Percentiles rank a stretch among this genome's conserved stretches.
Evolutionary conservation across 2,888 invertebrate species (phyloP).

Genomic region (Cerceris ruficornis): DNA sequence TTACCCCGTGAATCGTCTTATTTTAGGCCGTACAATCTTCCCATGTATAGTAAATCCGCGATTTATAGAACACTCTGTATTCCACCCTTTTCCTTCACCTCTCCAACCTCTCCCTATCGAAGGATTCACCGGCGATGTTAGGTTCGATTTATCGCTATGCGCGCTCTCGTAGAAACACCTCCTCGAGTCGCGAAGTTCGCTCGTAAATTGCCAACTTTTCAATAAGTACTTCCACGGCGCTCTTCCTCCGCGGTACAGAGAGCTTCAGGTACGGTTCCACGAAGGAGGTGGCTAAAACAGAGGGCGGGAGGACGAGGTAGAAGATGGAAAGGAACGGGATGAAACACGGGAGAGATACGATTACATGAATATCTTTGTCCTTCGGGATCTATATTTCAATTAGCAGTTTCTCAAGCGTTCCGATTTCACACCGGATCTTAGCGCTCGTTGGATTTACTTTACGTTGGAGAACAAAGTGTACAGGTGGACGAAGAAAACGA

Average conservation of each 20-base stretch:
- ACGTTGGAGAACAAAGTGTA: too few relatives aligned
- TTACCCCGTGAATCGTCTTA: neutral
- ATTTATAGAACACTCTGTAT: constrained; percentile 30
- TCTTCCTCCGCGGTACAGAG: neutral
- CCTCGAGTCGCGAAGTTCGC: constrained; percentile 55
- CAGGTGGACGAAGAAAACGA: too few relatives aligned
- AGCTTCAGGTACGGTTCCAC: constrained; percentile 25
- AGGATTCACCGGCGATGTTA: constrained; percentile 47
- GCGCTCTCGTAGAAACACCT: constrained; percentile 46
- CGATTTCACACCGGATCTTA: neutral
- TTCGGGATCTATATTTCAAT: constrained; percentile 36
- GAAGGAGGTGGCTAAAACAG: constrained; percentile 2
- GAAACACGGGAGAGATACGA: constrained; percentile 39
- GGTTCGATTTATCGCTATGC: constrained; percentile 61
- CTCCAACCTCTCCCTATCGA: constrained; percentile 16
- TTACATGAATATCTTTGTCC: constrained; percentile 58
- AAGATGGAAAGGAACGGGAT: neutral
- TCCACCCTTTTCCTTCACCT: too few relatives aligned
- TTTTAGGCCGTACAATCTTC: neutral
- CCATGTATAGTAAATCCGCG: constrained; percentile 7
- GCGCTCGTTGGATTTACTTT: too few relatives aligned
- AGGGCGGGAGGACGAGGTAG: constrained; percentile 3
- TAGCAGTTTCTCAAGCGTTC: constrained; percentile 38
- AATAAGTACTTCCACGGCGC: constrained; percentile 62
- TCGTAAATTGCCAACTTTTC: constrained; percentile 69